Base-by-base conservation (phyloP, 2,888 invertebrate genomes). In the Oscheius myriophilus region DNA sequence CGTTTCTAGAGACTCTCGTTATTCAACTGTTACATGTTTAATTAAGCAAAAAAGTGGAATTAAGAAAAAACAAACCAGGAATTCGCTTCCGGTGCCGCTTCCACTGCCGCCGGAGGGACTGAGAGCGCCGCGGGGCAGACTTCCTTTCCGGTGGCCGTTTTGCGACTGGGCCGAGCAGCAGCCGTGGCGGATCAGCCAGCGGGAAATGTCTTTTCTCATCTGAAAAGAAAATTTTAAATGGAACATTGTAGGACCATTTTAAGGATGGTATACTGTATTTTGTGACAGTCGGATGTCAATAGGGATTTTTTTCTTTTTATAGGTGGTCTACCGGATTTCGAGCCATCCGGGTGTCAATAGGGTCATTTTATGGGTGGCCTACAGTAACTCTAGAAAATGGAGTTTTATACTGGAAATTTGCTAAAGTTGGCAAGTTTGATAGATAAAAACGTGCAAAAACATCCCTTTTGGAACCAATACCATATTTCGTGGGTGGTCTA, bases 41-140 rank as follows among this genome's bases (percentile, higher is more conserved):
- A 43, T 14, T 43, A 16, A 43, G n/a, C 45, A 16, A 14, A 43
- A 16, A 43, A 43, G n/a, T 43, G 45, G 45, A 43, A 43, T 43
- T 43, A 33, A 52, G 45, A 45, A 54, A 61, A 16, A 55, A 71
- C 75, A 53, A 51, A 78, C 78, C 67, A 78, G 64, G 54, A 78
- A 74, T 33, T 78, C 78, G 53, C 71, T 74, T 51, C 78, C 78
- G 18, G 78, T 69, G 4, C 71, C 73, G 51, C 75, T 78, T 53
- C 70, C 72, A 57, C 71, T 69, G 64, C 72, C 73, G 3, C 57
- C 57, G 46, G 64, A 64, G 1, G 78, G 78, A 39, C 73, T 73
- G 67, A 75, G 68, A 43, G 73, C 64, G 49, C 73, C 71, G 42
- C 71, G 49, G n/a, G 42, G 63, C 4, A 23, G 57, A 65, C 67